A percentile compares a stretch with the other conserved stretches of the same genome.
phyloP scores from a whole-genome alignment of 2,113 vertebrate species.

The Synodontis membranacea region DNA sequence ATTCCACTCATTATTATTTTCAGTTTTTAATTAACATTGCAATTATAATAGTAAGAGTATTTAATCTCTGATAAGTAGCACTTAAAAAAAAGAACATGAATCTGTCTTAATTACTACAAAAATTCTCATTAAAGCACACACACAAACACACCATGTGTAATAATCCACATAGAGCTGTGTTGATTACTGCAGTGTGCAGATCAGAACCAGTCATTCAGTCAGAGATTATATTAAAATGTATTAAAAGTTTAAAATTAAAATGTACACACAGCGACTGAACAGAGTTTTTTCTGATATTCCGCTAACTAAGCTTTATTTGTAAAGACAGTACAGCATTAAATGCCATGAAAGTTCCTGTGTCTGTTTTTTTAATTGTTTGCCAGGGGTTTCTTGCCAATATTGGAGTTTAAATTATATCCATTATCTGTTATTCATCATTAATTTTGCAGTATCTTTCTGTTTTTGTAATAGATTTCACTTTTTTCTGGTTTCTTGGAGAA shows the following conservation, averaged over 20 bases:
- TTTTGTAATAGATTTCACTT: too few relatives aligned
- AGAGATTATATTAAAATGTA: neutral
- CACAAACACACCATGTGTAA: neutral
- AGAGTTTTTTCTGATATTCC: neutral
- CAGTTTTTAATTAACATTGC: slow-evolving; percentile 50
- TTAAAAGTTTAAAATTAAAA: too few relatives aligned
- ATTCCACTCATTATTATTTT: slow-evolving; percentile 3
- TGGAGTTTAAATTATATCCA: too few relatives aligned
- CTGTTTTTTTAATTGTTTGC: too few relatives aligned
- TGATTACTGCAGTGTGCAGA: slow-evolving; percentile 50
- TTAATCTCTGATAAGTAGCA: slow-evolving; percentile 51
- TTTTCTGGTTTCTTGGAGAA: too few relatives aligned
- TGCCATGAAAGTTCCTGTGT: neutral
- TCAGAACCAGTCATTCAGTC: slow-evolving; percentile 40
- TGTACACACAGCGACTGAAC: neutral
- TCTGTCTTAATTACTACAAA: slow-evolving; percentile 44
- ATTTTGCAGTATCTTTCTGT: too few relatives aligned
- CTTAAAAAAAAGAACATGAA: slow-evolving; percentile 18
- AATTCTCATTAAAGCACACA: neutral
- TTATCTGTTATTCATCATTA: too few relatives aligned
- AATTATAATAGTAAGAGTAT: slow-evolving; percentile 50
- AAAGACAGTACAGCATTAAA: neutral
- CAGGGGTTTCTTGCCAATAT: too few relatives aligned
- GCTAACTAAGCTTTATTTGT: neutral
- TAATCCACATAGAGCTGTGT: slow-evolving; percentile 46